Percentiles rank a stretch among this genome's conserved stretches.
phyloP scores from a whole-genome alignment of 2,113 vertebrate genomes.

The Dunckerocampus dactyliophorus region DNA sequence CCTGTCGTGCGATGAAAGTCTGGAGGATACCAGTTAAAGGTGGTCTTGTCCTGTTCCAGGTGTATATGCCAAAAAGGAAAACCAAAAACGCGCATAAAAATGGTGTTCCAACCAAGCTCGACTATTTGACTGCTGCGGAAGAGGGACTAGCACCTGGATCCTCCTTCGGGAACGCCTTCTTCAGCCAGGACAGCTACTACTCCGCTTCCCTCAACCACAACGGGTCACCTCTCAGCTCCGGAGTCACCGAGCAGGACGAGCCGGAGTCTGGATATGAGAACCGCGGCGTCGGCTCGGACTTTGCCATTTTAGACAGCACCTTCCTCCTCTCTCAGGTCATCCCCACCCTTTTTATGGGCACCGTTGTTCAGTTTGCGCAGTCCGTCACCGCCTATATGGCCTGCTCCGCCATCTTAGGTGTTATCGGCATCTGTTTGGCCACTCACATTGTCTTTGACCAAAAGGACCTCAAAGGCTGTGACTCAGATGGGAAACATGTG shows the following conservation, averaged over 20 bases:
- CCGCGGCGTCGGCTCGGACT: slow-evolving; percentile 75
- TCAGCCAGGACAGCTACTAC: slow-evolving; percentile 40
- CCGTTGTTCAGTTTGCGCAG: slow-evolving; percentile 73
- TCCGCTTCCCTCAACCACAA: slow-evolving; percentile 39
- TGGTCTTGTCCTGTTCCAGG: slow-evolving; percentile 46
- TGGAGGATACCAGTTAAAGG: neutral
- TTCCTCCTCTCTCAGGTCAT: slow-evolving; percentile 80
- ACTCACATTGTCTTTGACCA: slow-evolving; percentile 74
- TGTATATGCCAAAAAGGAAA: slow-evolving; percentile 72
- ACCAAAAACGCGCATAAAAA: slow-evolving; percentile 56
- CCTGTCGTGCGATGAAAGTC: neutral
- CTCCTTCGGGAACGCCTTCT: slow-evolving; percentile 39
- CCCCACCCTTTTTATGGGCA: slow-evolving; percentile 77
- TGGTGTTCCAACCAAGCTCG: slow-evolving; percentile 43
- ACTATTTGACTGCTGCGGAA: slow-evolving; percentile 61
- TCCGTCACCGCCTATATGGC: slow-evolving; percentile 76
- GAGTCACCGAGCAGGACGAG: slow-evolving; percentile 34
- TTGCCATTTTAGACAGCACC: slow-evolving; percentile 77
- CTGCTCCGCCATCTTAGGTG: slow-evolving; percentile 71
- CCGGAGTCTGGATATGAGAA: slow-evolving; percentile 48
- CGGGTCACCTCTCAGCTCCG: slow-evolving; percentile 18
- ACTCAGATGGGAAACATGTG: neutral
- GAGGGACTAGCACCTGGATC: slow-evolving; percentile 32
- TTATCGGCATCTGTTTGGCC: slow-evolving; percentile 69
- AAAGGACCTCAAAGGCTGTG: slow-evolving; percentile 69